A percentile compares a stretch with the other conserved stretches of the same genome.
Evolutionary conservation across 1,140 invertebrate genomes (phyloP).

Genomic region (Hylaeus volcanicus): DNA sequence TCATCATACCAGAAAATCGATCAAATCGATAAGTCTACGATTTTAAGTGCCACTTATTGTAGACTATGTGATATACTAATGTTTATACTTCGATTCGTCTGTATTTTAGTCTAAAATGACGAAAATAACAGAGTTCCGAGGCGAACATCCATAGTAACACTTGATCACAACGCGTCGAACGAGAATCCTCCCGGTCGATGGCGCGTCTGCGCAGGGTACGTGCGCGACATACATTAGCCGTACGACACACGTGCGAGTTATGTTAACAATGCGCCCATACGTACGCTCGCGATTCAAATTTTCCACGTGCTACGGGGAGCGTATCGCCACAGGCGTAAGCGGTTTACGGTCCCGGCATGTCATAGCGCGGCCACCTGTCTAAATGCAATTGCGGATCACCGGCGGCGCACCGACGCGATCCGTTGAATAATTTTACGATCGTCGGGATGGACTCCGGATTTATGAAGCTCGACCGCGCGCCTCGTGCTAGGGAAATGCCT

Average conservation of each 20-base stretch:
- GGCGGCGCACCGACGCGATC: background rate
- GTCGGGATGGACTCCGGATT: background rate
- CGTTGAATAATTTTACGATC: slow-evolving; percentile 45
- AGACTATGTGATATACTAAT: too few relatives aligned
- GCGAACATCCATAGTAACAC: background rate
- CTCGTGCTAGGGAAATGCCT: background rate
- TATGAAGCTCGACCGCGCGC: background rate
- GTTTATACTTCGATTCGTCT: too few relatives aligned
- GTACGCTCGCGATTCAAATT: slow-evolving; percentile 41
- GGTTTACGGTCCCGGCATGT: slow-evolving; percentile 35
- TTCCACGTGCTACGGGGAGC: slow-evolving; percentile 45
- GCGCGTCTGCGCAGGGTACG: slow-evolving; percentile 26
- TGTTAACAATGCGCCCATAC: slow-evolving; percentile 45
- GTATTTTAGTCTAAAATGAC: too few relatives aligned
- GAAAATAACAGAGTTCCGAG: too few relatives aligned
- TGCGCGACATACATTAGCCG: slow-evolving; percentile 14
- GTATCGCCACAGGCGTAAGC: slow-evolving; percentile 36
- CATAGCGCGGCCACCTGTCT: slow-evolving; percentile 35
- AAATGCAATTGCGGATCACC: slow-evolving; percentile 45
- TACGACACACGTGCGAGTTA: slow-evolving; percentile 39
- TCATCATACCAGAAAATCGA: too few relatives aligned
- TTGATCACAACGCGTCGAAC: background rate
- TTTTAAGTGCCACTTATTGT: too few relatives aligned
- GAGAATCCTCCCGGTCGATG: background rate
- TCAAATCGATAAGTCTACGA: too few relatives aligned